These are phyloP conservation scores for Apocrypta bakeri DNA, from an alignment of 1,140 invertebrate species.

Conservation along the genomic window DNA sequence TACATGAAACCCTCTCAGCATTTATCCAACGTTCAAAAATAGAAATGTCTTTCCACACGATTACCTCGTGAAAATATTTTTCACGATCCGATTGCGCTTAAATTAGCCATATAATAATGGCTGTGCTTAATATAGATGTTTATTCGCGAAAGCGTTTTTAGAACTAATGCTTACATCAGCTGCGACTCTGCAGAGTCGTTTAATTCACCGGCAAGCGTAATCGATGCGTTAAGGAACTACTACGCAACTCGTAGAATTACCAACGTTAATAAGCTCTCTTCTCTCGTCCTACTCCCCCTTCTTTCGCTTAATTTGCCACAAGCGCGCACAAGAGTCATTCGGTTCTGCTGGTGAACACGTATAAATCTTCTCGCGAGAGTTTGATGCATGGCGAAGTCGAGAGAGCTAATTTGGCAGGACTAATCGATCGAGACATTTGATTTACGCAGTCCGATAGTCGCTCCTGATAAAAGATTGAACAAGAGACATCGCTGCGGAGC, in stretches of 20 bases:
- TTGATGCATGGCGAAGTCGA: neutral
- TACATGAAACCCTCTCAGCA: too few species aligned
- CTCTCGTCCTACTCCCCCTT: constrained; percentile 5
- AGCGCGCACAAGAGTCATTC: neutral
- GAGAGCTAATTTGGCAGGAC: neutral
- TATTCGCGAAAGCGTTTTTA: too few species aligned
- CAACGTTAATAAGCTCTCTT: constrained; percentile 35
- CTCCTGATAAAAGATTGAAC: neutral
- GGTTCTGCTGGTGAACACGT: neutral
- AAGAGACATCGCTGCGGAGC: neutral
- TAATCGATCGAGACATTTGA: too few species aligned
- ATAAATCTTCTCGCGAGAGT: neutral
- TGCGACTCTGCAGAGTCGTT: neutral
- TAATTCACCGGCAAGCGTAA: neutral
- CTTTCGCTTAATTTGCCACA: constrained; percentile 15
- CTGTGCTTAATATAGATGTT: too few species aligned
- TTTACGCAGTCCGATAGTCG: too few species aligned
- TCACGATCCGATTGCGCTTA: neutral
- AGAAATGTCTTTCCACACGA: neutral
- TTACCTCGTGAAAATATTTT: neutral
- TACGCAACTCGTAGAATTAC: constrained; percentile 17
- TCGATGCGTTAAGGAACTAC: constrained; percentile 22
- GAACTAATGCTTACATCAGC: neutral
- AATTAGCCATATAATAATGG: too few species aligned
- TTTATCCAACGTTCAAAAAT: too few species aligned